phyloP scores from a whole-genome alignment of 2,113 vertebrate species.

The Craseonycteris thonglongyai region DNA sequence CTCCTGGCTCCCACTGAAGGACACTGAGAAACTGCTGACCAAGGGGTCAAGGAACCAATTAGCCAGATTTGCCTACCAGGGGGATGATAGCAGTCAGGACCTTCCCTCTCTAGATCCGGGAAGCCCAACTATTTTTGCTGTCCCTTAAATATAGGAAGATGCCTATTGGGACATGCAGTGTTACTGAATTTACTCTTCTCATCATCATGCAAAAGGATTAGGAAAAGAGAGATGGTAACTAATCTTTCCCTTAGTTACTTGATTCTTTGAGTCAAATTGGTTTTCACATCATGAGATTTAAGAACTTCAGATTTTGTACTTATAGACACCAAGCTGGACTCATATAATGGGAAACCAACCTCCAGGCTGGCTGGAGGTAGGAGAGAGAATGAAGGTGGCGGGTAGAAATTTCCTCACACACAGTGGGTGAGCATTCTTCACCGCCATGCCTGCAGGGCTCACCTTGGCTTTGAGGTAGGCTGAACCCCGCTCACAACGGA shows the following conservation, averaged over 20 bases:
- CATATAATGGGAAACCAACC: neutral
- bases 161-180: constrained; percentile 49
- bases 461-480: constrained; percentile 96
- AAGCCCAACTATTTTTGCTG: constrained; percentile 57
- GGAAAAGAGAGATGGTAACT: neutral
- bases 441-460: neutral
- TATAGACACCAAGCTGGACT: neutral
- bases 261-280: constrained; percentile 19
- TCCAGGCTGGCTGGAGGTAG: neutral
- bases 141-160: constrained; percentile 65
- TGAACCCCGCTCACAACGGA: constrained; percentile 95
- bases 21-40: neutral
- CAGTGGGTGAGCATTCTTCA: neutral
- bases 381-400: too few species aligned
- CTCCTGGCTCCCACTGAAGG: neutral
- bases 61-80: neutral
- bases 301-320: neutral
- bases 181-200: constrained; percentile 46
- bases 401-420: neutral
- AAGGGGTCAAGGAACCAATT: neutral
- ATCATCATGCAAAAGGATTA: constrained; percentile 44
- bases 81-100: constrained; percentile 8
- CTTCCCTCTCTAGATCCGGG: neutral
- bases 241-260: constrained; percentile 19
- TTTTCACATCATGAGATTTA: constrained; percentile 44